Conservation (phyloP, 2,113 vertebrate genomes). For the Geococcyx californianus region DNA sequence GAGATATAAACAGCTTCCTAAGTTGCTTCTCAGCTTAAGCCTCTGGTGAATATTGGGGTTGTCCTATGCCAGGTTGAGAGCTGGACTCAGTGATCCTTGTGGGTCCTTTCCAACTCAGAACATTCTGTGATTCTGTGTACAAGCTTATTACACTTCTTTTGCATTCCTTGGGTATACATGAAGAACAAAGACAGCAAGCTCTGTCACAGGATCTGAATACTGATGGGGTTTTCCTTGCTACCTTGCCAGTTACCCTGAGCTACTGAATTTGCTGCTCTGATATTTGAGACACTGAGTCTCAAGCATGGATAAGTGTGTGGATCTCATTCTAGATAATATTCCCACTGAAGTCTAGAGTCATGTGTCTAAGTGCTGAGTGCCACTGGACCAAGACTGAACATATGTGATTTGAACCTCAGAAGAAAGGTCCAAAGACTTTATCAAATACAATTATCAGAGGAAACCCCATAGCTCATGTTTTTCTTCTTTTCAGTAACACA, state of each 20-base stretch:
- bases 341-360: not conserved
- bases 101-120: too few relatives aligned
- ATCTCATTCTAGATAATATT: not conserved
- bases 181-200: not conserved
- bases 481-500: not conserved
- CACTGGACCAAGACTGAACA: not conserved
- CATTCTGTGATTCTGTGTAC: too few relatives aligned
- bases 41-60: too few relatives aligned
- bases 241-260: not conserved
- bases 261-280: not conserved
- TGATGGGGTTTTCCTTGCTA: not conserved
- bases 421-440: not conserved
- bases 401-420: not conserved
- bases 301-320: not conserved
- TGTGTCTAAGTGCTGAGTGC: not conserved
- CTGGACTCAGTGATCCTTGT: too few relatives aligned
- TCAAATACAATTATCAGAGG: not conserved
- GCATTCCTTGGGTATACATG: not conserved
- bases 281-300: not conserved
- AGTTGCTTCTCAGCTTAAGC: not conserved
- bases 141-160: not conserved
- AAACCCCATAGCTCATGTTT: not conserved
- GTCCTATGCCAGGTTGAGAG: too few relatives aligned
- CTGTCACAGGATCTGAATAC: not conserved
- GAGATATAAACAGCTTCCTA: not conserved